phyloP scores from a whole-genome alignment of 1,140 invertebrate species.

The Planococcus citri region DNA sequence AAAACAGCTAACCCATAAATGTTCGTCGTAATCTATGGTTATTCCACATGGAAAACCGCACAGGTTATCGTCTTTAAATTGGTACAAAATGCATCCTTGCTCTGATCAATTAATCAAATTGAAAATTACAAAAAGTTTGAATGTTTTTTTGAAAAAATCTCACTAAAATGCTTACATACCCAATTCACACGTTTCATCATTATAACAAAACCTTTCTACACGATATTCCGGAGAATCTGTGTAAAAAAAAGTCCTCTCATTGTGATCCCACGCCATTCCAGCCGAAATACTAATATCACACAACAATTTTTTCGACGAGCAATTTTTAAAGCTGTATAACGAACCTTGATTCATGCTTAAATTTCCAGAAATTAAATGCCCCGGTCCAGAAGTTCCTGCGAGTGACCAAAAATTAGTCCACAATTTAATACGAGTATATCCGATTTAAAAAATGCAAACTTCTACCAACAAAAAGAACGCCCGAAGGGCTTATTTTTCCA shows the following conservation, averaged over 20 bases:
- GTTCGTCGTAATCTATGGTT: background rate
- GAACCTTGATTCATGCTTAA: background rate
- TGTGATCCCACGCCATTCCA: background rate
- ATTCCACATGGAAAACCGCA: background rate
- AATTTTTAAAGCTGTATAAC: constrained; percentile 9
- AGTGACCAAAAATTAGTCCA: too few species aligned
- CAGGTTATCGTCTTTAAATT: constrained; percentile 9
- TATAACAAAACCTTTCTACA: background rate
- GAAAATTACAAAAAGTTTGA: too few species aligned
- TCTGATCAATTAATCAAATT: background rate
- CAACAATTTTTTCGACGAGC: background rate
- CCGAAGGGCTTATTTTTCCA: background rate
- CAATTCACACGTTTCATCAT: background rate
- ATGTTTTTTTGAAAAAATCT: too few species aligned
- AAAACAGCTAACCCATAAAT: background rate
- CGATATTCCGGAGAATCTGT: background rate
- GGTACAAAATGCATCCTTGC: background rate
- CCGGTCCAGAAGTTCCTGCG: background rate
- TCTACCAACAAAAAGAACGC: constrained; percentile 3
- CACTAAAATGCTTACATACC: too few species aligned
- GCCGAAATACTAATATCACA: background rate
- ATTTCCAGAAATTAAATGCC: background rate
- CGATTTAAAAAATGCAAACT: too few species aligned
- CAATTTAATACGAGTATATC: too few species aligned
- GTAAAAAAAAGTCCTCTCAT: background rate